Evolutionary conservation across 2,797 vertebrate species (phyloP).

Genomic region (Enteromius thamalakanensis): DNA sequence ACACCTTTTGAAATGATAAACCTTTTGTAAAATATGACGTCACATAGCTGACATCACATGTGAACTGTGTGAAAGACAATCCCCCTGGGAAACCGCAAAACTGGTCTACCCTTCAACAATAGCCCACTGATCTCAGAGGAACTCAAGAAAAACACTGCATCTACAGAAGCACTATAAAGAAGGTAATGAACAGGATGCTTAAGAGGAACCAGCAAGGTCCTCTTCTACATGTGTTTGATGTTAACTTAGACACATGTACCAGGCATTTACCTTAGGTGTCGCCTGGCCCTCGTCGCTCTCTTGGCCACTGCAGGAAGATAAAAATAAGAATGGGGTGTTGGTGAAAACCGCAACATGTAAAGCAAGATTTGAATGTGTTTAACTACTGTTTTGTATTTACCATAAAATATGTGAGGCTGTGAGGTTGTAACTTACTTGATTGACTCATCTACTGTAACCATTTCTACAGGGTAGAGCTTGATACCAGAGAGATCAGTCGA

Average conservation of each 20-base stretch:
- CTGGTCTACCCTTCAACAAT: constrained; percentile 11
- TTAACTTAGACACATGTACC: constrained; percentile 3
- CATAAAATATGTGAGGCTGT: not conserved
- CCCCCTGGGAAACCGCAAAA: not conserved
- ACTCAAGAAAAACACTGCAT: constrained; percentile 22
- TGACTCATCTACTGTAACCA: constrained; percentile 75
- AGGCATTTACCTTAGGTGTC: constrained; percentile 76
- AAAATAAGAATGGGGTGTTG: constrained; percentile 1
- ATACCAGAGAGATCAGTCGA: constrained; percentile 75
- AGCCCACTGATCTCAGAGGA: constrained; percentile 43
- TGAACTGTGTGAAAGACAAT: constrained; percentile 10
- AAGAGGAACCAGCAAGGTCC: constrained; percentile 14
- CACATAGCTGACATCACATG: constrained; percentile 4
- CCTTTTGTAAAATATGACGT: not conserved
- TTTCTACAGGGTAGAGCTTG: constrained; percentile 80
- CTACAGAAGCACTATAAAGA: constrained; percentile 20
- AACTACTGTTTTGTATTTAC: not conserved
- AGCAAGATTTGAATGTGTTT: not conserved
- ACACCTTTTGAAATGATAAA: not conserved
- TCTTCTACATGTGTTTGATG: not conserved
- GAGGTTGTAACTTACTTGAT: constrained; percentile 76
- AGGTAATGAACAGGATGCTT: not conserved
- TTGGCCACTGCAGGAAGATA: constrained; percentile 76
- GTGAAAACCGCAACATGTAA: not conserved
- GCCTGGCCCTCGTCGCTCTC: constrained; percentile 79